These are phyloP conservation scores for Athalia circularis DNA, from an alignment of 2,888 invertebrate species.

Conservation along the genomic window DNA sequence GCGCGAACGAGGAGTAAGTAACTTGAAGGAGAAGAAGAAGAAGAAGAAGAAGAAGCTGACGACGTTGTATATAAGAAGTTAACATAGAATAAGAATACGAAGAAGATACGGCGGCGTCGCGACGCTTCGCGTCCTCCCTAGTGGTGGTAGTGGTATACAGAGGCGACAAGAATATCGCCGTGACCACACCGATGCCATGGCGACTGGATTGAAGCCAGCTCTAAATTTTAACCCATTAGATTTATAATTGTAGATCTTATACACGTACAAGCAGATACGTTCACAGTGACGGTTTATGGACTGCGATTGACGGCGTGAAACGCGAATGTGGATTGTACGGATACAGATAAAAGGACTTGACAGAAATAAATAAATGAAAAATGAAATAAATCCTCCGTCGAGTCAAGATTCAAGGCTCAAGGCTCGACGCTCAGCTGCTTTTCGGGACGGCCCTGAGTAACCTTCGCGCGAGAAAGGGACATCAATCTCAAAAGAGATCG, in stretches of 20 bases:
- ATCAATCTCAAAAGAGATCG: too few relatives aligned
- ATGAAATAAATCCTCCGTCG: background rate
- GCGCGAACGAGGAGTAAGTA: constrained; percentile 17
- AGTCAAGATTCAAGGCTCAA: constrained; percentile 6
- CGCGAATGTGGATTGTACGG: background rate
- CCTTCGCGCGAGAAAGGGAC: too few relatives aligned
- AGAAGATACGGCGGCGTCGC: constrained; percentile 1
- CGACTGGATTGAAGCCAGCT: constrained; percentile 43
- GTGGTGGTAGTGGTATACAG: background rate
- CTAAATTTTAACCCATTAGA: constrained; percentile 14
- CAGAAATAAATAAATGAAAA: background rate
- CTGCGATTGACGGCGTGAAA: background rate
- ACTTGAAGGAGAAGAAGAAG: background rate
- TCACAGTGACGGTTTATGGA: background rate
- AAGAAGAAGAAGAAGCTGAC: constrained; percentile 8
- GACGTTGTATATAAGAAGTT: background rate
- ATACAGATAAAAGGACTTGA: background rate
- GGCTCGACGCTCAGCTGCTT: background rate
- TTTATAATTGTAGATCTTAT: background rate
- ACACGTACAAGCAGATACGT: background rate
- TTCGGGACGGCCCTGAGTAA: background rate
- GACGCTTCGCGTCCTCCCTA: background rate
- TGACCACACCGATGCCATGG: constrained; percentile 20
- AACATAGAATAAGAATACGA: background rate
- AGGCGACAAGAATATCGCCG: constrained; percentile 40